Conservation (phyloP, 2,797 vertebrate species). For the Novumbra hubbsi region DNA sequence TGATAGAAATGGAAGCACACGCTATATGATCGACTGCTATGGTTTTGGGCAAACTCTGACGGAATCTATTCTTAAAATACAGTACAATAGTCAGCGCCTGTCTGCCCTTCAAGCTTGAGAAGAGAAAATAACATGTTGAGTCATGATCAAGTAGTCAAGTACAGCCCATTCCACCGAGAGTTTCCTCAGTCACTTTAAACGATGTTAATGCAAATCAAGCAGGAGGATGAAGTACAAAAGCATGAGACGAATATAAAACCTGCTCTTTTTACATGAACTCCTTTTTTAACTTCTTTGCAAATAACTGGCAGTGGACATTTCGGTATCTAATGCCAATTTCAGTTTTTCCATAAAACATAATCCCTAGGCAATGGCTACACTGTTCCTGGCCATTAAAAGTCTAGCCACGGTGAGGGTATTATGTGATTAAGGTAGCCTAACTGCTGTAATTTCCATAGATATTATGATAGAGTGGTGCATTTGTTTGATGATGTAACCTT, state of each 20-base stretch:
- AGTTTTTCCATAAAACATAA: conserved; percentile 13
- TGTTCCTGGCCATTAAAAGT: neutral
- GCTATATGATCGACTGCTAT: too few species aligned
- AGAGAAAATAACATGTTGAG: conserved; percentile 52
- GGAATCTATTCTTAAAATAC: neutral
- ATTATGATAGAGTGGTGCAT: conserved; percentile 13
- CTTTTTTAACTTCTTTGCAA: conserved; percentile 8
- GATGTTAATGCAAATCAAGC: conserved; percentile 64
- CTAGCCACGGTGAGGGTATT: conserved; percentile 35
- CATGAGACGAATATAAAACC: conserved; percentile 64
- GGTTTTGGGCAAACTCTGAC: neutral
- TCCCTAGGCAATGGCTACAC: conserved; percentile 9
- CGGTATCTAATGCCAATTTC: neutral
- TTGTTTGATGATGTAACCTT: conserved; percentile 45
- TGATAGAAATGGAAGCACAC: too few species aligned
- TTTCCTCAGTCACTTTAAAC: conserved; percentile 52
- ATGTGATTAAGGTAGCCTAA: conserved; percentile 40
- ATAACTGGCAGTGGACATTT: conserved; percentile 18
- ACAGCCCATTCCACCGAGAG: conserved; percentile 47
- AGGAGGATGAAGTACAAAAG: conserved; percentile 49
- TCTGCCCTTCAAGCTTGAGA: conserved; percentile 57
- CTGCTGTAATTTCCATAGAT: conserved; percentile 39
- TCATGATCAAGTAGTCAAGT: conserved; percentile 54
- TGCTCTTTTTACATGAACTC: conserved; percentile 26
- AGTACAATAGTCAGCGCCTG: conserved; percentile 38